Conservation (phyloP, 2,888 invertebrate genomes). For the Acanthosepion esculentum region DNA sequence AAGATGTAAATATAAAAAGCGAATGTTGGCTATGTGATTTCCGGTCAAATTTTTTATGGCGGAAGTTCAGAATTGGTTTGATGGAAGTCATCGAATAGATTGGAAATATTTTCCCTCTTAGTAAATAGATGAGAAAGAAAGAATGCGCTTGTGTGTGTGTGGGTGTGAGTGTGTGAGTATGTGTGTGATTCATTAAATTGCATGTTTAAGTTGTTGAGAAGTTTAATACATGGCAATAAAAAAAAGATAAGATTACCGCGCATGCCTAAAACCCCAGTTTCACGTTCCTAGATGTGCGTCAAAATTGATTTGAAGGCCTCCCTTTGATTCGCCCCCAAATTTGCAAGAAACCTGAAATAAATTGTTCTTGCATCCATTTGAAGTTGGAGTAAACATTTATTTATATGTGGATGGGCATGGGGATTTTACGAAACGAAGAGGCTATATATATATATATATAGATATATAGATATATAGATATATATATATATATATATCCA, state of each 20-base stretch:
- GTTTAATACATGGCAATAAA: neutral
- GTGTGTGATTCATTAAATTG: conserved; percentile 33
- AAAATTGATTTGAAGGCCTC: neutral
- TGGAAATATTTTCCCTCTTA: neutral
- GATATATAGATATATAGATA: too few species aligned
- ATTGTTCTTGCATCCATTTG: too few species aligned
- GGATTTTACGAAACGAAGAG: too few species aligned
- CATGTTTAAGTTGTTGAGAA: neutral
- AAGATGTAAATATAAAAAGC: neutral
- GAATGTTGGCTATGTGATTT: neutral
- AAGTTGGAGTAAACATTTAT: too few species aligned
- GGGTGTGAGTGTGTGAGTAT: neutral
- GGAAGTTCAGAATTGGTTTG: conserved; percentile 33
- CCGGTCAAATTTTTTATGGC: conserved; percentile 2
- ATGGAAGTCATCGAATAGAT: neutral
- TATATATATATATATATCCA: too few species aligned
- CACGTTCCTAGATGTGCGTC: neutral
- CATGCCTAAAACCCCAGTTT: neutral
- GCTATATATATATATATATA: too few species aligned
- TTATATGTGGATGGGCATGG: too few species aligned
- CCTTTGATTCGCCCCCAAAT: too few species aligned
- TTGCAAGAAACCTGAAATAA: too few species aligned
- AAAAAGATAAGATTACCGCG: neutral
- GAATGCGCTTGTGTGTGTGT: neutral
- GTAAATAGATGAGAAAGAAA: neutral